Evolutionary conservation across 2,888 invertebrate genomes (phyloP).

Genomic region (Drosophila setosimentum): DNA sequence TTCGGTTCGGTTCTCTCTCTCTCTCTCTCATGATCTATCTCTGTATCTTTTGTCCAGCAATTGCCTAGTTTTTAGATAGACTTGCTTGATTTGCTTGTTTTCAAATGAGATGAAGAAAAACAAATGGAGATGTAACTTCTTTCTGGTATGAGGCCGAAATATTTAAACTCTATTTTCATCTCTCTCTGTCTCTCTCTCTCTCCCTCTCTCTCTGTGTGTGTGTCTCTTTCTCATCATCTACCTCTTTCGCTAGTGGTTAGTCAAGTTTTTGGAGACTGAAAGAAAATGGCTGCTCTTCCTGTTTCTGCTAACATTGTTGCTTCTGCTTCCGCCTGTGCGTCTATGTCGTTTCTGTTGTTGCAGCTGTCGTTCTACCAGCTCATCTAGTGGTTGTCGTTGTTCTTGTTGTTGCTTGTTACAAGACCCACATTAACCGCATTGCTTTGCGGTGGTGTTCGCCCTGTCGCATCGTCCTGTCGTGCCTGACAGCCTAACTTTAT

Average conservation of each 20-base stretch:
- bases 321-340: neutral
- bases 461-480: conserved; percentile 37
- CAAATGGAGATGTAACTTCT: neutral
- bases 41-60: neutral
- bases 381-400: neutral
- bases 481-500: conserved; percentile 77
- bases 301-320: neutral
- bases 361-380: conserved; percentile 19
- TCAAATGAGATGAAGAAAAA: neutral
- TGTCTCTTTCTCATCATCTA: conserved; percentile 3
- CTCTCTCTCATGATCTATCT: neutral
- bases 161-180: neutral
- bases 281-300: conserved; percentile 36
- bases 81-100: neutral
- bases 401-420: conserved; percentile 2
- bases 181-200: neutral
- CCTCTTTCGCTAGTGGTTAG: neutral
- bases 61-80: neutral
- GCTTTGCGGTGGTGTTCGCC: conserved; percentile 56
- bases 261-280: conserved; percentile 24
- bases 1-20: neutral
- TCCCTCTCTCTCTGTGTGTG: neutral
- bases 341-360: conserved; percentile 7
- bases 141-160: neutral
- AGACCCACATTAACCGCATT: conserved; percentile 63